phyloP scores from a whole-genome alignment of 2,113 vertebrate species.

The Tragelaphus imberbis region DNA sequence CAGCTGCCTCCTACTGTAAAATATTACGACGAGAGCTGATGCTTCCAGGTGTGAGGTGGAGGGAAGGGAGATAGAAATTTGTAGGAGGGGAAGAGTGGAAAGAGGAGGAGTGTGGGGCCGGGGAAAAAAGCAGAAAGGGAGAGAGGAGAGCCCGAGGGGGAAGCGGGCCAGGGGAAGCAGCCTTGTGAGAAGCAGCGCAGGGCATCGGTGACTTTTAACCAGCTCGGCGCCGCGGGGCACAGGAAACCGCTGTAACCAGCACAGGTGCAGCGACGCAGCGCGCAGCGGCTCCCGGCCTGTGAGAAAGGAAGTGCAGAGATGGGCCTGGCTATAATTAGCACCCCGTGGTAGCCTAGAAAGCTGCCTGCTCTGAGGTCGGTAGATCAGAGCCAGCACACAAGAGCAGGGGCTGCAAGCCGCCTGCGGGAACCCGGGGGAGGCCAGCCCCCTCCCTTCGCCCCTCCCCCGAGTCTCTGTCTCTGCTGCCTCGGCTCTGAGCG shows the following conservation, averaged over 20 bases:
- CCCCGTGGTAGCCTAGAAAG: neutral
- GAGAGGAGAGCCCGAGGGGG: neutral
- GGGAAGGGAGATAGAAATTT: neutral
- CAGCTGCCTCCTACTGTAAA: neutral
- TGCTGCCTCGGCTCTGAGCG: neutral
- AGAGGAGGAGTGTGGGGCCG: too few relatives aligned
- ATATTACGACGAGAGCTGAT: neutral
- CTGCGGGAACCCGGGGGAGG: neutral
- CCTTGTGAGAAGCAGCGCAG: neutral
- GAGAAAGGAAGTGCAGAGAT: neutral
- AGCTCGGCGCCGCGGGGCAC: neutral
- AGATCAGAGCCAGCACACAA: neutral
- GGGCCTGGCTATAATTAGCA: conserved; percentile 39
- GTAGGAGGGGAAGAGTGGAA: neutral
- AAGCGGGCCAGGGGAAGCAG: neutral
- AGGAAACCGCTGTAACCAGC: neutral
- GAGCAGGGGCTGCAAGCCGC: neutral
- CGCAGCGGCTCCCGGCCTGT: neutral
- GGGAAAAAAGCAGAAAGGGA: neutral
- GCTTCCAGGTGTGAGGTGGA: neutral
- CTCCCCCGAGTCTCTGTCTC: neutral
- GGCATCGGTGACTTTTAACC: neutral
- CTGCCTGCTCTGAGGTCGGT: neutral
- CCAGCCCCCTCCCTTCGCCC: accelerated
- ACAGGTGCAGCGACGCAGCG: neutral